Base-by-base conservation (phyloP, 2,113 vertebrate species). In the Hippocampus mohnikei region DNA sequence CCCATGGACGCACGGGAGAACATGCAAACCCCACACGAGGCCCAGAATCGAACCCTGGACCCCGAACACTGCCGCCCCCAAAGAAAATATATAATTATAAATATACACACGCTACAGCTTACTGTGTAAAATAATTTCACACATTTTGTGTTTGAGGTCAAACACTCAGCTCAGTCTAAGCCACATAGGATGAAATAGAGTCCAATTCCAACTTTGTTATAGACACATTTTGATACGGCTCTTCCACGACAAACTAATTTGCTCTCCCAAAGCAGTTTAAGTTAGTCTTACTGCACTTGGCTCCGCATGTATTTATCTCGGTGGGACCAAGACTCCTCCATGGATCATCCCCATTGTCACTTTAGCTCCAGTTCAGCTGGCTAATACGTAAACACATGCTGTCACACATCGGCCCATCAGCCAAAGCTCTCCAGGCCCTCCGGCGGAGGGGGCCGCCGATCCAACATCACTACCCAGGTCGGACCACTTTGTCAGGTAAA, bases 261-360 rank as follows among this genome's bases (percentile, higher is more conserved):
- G 33, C 20, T 16, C 71, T 84, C 66, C 58, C 80, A 83, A 83
- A 65, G 77, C 73, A 61, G 72, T 78, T 78, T 72, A 85, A 90
- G 87, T 83, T 42, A 77, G 68, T 71, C 73, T 77, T 2, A 46
- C 89, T 88, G 89, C 85, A 70, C 77, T 77, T 27, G 37, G 89
- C 90, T 88, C 89, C 84, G 70, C 44, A 66, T 53, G 70, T 87
- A 85, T 91, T 92, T 92, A 88, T 89, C 84, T 87, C 81, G 75
- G 46, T 68, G 77, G 74, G 83, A 86, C 76, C 71, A 79, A 75
- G 68, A 74, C 82, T 84, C 66, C 25, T 70, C 79, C 85, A 90
- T 90, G 81, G 86, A 90, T 91, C 86, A 91, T 89, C 84, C 83
- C 87, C 87, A 84, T 81, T 90, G 92, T 92, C 90, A 91, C 88